Percentiles rank a stretch among this genome's conserved stretches.
Conservation (phyloP, 2,113 vertebrate species). For the Gila orcuttii region DNA sequence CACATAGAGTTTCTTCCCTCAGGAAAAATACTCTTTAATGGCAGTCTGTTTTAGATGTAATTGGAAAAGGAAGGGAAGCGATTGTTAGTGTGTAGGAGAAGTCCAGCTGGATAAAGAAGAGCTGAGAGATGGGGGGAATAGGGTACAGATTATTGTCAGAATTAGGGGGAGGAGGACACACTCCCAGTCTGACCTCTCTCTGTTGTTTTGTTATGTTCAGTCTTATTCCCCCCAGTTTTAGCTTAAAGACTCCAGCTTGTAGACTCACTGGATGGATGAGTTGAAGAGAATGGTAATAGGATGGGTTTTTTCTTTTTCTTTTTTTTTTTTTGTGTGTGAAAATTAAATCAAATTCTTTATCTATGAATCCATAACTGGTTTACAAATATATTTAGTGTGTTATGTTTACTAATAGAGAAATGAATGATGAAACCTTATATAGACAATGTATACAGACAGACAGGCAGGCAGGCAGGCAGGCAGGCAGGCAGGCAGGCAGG, state of each 20-base stretch:
- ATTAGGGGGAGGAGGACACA: slow-evolving; percentile 26
- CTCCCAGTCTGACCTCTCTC: slow-evolving; percentile 23
- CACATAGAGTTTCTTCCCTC: neutral
- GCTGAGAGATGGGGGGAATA: neutral
- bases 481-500: too few species aligned
- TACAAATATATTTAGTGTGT: too few species aligned
- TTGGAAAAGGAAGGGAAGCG: slow-evolving; percentile 53
- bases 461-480: too few species aligned
- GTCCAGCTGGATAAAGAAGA: slow-evolving; percentile 45
- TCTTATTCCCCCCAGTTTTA: neutral
- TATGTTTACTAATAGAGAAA: too few species aligned
- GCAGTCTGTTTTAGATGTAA: slow-evolving; percentile 52
- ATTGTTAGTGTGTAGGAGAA: slow-evolving; percentile 35
- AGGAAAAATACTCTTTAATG: slow-evolving; percentile 54
- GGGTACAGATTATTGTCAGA: slow-evolving; percentile 17
- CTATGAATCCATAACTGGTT: neutral
- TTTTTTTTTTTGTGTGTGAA: neutral
- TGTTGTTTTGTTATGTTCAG: neutral
- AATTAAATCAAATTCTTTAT: neutral
- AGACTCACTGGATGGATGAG: neutral
- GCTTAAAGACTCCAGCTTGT: neutral
- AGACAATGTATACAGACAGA: too few species aligned
- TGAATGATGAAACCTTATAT: too few species aligned
- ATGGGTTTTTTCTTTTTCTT: neutral
- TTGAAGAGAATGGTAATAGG: neutral